A percentile compares a stretch with the other conserved stretches of the same genome.
Conservation (phyloP, 2,888 invertebrate species). For the Unio pictorum region DNA sequence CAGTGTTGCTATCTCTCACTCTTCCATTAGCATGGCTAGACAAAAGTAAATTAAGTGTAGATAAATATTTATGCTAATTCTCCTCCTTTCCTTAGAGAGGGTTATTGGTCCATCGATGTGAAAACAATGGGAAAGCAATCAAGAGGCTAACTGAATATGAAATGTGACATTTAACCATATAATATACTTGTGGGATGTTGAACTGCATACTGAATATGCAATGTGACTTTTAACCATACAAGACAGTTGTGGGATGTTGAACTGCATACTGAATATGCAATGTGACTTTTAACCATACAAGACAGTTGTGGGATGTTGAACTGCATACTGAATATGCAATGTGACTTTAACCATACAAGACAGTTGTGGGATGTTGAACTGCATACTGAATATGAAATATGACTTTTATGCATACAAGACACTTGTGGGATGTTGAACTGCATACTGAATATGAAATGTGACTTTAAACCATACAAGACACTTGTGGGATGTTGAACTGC, state of each 20-base stretch:
- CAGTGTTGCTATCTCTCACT: too few relatives aligned
- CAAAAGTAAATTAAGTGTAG: not conserved
- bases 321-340: constrained; percentile 10
- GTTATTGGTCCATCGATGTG: not conserved
- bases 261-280: constrained; percentile 11
- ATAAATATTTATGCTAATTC: too few relatives aligned
- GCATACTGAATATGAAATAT: constrained; percentile 10
- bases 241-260: not conserved
- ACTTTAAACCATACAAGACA: constrained; percentile 22
- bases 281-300: constrained; percentile 21
- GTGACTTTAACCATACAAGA: constrained; percentile 19
- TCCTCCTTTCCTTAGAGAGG: not conserved
- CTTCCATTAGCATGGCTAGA: too few relatives aligned
- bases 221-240: constrained; percentile 21
- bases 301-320: not conserved
- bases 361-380: not conserved
- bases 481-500: not conserved
- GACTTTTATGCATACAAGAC: constrained; percentile 21
- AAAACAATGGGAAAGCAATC: not conserved
- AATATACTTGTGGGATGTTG: not conserved
- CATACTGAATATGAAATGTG: constrained; percentile 10
- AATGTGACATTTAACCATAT: constrained; percentile 21
- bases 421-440: not conserved
- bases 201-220: constrained; percentile 10
- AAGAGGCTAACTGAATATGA: not conserved